These are phyloP conservation scores for Ceryle rudis DNA, from an alignment of 2,797 vertebrate species.

Conservation along the genomic window DNA sequence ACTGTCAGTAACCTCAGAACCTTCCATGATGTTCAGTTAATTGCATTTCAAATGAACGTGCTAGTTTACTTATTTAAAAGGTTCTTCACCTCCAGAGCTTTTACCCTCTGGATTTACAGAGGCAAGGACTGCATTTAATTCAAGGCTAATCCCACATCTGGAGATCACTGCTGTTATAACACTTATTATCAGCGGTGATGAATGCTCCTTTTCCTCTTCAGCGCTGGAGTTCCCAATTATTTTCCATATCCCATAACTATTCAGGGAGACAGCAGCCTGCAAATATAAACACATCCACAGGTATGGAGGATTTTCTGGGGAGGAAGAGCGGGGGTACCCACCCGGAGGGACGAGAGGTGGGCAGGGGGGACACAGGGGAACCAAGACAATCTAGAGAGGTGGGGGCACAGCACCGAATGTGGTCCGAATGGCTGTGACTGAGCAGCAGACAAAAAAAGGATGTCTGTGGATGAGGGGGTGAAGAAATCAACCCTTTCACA, in stretches of 20 bases:
- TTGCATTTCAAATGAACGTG: background rate
- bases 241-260: background rate
- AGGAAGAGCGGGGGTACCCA: background rate
- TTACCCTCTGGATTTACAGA: background rate
- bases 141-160: background rate
- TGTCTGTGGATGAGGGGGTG: background rate
- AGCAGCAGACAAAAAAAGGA: background rate
- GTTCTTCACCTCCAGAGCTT: background rate
- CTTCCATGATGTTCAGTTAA: background rate
- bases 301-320: background rate
- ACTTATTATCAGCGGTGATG: background rate
- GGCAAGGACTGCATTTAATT: background rate
- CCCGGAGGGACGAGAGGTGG: background rate
- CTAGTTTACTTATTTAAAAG: background rate
- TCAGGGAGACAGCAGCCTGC: background rate
- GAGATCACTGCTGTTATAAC: background rate
- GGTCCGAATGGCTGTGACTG: background rate
- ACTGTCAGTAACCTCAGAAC: background rate
- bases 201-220: background rate
- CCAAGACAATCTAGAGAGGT: background rate
- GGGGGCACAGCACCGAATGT: slow-evolving; percentile 6
- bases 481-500: background rate
- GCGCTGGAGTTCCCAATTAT: background rate
- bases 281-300: background rate
- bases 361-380: background rate